phyloP scores from a whole-genome alignment of 2,888 invertebrate species.

The Bellardia bayeri region DNA sequence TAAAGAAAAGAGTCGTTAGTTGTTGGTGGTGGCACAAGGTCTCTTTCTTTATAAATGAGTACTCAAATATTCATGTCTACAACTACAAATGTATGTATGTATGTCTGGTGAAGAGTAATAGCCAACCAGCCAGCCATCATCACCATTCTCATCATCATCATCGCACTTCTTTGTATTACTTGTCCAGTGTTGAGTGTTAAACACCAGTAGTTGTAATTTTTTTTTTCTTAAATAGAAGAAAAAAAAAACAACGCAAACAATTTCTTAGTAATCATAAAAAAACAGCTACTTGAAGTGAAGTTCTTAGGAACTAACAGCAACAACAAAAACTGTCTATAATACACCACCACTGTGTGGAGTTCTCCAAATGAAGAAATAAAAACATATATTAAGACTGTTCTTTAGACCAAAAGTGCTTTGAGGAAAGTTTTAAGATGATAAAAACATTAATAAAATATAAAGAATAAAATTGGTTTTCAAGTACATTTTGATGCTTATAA shows the following conservation, averaged over 20 bases:
- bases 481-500: no score
- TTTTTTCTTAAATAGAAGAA: neutral
- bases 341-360: neutral
- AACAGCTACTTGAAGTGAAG: constrained; percentile 53
- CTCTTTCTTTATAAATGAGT: constrained; percentile 9
- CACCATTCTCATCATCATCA: neutral
- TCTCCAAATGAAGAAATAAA: neutral
- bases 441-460: neutral
- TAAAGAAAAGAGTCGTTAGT: neutral
- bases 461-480: neutral
- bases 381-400: neutral
- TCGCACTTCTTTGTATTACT: constrained; percentile 20
- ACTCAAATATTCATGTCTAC: constrained; percentile 25
- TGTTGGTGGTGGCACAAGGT: constrained; percentile 39
- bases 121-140: constrained; percentile 16
- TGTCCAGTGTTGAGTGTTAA: constrained; percentile 62
- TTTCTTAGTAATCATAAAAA: constrained; percentile 52
- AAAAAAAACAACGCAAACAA: constrained; percentile 18
- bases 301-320: constrained; percentile 49
- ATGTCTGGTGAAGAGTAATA: constrained; percentile 39
- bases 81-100: neutral
- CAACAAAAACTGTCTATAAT: neutral
- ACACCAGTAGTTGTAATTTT: constrained; percentile 66
- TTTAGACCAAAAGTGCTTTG: constrained; percentile 6
- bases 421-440: constrained; percentile 48